phyloP scores from a whole-genome alignment of 2,888 invertebrate species.

The Amaurobius ferox region DNA sequence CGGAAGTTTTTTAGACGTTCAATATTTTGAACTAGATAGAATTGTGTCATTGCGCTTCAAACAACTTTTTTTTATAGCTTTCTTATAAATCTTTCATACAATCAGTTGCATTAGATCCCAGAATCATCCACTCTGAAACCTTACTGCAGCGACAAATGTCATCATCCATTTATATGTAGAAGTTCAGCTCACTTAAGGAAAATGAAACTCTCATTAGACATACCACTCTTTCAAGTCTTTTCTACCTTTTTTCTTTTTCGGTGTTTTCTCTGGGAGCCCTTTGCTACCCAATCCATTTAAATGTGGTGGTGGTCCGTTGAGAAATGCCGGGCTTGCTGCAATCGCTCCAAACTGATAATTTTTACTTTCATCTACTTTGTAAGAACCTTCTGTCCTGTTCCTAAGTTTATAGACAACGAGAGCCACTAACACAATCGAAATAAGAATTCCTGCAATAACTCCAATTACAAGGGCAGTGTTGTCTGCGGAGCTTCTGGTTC shows the following conservation, averaged over 20 bases:
- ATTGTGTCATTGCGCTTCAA: too few relatives aligned
- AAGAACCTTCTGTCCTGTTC: conserved; percentile 77
- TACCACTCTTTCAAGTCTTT: conserved; percentile 74
- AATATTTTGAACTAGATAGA: too few relatives aligned
- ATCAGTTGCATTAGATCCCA: too few relatives aligned
- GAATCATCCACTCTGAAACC: too few relatives aligned
- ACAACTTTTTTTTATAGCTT: too few relatives aligned
- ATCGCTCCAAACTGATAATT: conserved; percentile 75
- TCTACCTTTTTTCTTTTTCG: conserved; percentile 70
- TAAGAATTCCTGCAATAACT: conserved; percentile 92
- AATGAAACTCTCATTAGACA: conserved; percentile 44
- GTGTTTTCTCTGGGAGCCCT: conserved; percentile 42
- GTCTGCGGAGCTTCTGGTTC: conserved; percentile 67
- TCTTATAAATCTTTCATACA: too few relatives aligned
- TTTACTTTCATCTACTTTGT: conserved; percentile 79
- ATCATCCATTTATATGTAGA: too few relatives aligned
- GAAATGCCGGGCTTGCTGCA: conserved; percentile 47
- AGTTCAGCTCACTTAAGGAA: background rate
- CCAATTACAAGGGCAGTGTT: conserved; percentile 80
- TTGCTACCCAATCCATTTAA: conserved; percentile 53
- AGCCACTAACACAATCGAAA: conserved; percentile 82
- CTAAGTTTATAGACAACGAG: conserved; percentile 75
- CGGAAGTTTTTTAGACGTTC: too few relatives aligned
- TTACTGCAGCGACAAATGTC: too few relatives aligned
- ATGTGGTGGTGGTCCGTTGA: conserved; percentile 63